Base-by-base conservation (phyloP, 2,888 invertebrate genomes). In the Drosophila borealis region DNA sequence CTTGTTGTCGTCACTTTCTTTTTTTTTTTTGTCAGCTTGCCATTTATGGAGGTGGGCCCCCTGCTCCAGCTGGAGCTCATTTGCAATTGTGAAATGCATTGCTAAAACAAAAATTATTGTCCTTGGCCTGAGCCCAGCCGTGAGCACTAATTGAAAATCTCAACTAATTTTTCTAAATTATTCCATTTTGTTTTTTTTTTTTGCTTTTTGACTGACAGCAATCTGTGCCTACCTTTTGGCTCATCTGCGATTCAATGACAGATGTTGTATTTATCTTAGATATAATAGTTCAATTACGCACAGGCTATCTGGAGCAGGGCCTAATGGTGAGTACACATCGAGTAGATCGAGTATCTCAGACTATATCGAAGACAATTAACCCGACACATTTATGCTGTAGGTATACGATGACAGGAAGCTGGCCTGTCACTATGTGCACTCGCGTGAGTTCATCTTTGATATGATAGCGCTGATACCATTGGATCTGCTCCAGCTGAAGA, bases 281-380 rank as follows among this genome's bases (percentile, higher is more conserved):
- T 93, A 95, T 98, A 80, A 94, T 95, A 59, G 97, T 98, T 71
- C 98, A 98, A 93, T 95, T 98, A 83, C 94, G 98, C 76, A 98
- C 98, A 46, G 98, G 98, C 17, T 98, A 98, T 92, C 93, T 98
- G 89, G 98, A 98, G 92, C 98, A 98, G 91, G 98, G 98, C 42
- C 94, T 98, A 19, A 97, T 98, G 96, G 96, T 94, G 89, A 91
- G 89, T 80, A 14, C 17, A 1, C 25, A 25, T 25, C 6, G 25
- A 6, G 25, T 1, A 25, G 1, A 17, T 17, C 17, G 17, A 17
- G 17, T 1, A 17, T 17, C 17, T 25, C 25, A 25, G 1, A 8
- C 17, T 1, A 17, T 17, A 17, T 0, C 17, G 17, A 17, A 17
- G 17, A 17, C 17, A 17, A 17, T 17, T 10, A 9, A 25, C 13